These are phyloP conservation scores for Tipula lateralis DNA, from an alignment of 2,888 invertebrate species.

Conservation along the genomic window DNA sequence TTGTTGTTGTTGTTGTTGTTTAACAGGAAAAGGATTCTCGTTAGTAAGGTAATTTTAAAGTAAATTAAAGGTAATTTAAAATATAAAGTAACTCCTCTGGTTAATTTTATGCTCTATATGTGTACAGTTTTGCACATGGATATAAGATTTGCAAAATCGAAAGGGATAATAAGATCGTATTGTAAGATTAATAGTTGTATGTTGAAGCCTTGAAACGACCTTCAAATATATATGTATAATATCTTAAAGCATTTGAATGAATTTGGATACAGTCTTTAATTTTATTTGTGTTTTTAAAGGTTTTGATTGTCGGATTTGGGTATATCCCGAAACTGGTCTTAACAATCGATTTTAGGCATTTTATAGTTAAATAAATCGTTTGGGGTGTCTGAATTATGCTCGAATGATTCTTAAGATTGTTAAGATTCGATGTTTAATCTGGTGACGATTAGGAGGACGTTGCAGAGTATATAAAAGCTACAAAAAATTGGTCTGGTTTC, in stretches of 20 bases:
- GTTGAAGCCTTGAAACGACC: slow-evolving; percentile 6
- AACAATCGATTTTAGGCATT: too few species aligned
- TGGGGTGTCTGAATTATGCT: too few species aligned
- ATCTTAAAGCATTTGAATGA: neutral
- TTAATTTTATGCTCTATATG: neutral
- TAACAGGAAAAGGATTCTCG: slow-evolving; percentile 11
- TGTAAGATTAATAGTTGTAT: neutral
- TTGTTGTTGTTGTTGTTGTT: neutral
- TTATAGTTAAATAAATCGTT: too few species aligned
- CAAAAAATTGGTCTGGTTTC: too few species aligned
- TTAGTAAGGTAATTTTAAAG: slow-evolving; percentile 24
- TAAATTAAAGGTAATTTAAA: slow-evolving; percentile 13
- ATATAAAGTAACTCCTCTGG: neutral
- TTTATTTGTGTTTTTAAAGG: neutral
- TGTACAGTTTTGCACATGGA: neutral
- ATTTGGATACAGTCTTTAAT: neutral
- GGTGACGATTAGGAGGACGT: too few species aligned
- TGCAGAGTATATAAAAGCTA: too few species aligned
- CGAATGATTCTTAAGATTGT: too few species aligned
- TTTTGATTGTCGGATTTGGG: neutral
- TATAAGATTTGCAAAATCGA: neutral
- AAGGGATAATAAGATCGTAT: neutral
- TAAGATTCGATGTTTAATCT: too few species aligned
- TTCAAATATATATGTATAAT: neutral
- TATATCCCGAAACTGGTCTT: too few species aligned